Percentiles rank a stretch among this genome's conserved stretches.
Conservation (phyloP, 2,888 invertebrate species). For the Diaprepes abbreviatus region DNA sequence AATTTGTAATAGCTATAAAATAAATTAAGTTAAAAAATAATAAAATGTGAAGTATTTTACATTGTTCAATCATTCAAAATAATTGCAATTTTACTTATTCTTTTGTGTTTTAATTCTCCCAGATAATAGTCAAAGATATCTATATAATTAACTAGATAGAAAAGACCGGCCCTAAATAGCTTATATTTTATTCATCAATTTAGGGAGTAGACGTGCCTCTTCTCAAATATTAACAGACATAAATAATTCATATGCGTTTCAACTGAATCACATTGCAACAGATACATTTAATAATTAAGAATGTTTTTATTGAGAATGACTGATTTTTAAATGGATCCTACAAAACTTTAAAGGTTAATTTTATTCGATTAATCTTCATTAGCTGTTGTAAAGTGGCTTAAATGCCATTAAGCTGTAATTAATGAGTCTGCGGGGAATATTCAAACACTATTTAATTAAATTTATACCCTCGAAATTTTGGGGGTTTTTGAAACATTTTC, state of each 20-base stretch:
- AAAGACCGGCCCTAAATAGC: neutral
- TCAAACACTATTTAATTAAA: neutral
- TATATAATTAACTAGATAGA: neutral
- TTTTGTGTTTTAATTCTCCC: too few relatives aligned
- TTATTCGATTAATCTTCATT: conserved; percentile 11
- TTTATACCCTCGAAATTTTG: too few relatives aligned
- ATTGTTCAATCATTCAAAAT: too few relatives aligned
- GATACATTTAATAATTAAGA: neutral
- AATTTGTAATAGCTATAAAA: too few relatives aligned
- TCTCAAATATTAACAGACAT: conserved; percentile 8
- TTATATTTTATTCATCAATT: conserved; percentile 5
- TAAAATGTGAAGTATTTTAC: too few relatives aligned
- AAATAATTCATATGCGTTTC: conserved; percentile 13
- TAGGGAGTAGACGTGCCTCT: conserved; percentile 11
- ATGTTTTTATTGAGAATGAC: conserved; percentile 6
- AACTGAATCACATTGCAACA: conserved; percentile 15
- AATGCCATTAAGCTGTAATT: neutral
- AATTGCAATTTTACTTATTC: too few relatives aligned
- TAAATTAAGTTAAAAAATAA: too few relatives aligned
- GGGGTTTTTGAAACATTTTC: too few relatives aligned
- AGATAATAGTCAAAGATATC: too few relatives aligned
- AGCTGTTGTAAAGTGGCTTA: neutral
- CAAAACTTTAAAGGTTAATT: neutral
- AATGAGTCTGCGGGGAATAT: neutral
- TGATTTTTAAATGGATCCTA: neutral